Evolutionary conservation across 2,797 vertebrate genomes (phyloP).

Genomic region (Cirrhinus mrigala): DNA sequence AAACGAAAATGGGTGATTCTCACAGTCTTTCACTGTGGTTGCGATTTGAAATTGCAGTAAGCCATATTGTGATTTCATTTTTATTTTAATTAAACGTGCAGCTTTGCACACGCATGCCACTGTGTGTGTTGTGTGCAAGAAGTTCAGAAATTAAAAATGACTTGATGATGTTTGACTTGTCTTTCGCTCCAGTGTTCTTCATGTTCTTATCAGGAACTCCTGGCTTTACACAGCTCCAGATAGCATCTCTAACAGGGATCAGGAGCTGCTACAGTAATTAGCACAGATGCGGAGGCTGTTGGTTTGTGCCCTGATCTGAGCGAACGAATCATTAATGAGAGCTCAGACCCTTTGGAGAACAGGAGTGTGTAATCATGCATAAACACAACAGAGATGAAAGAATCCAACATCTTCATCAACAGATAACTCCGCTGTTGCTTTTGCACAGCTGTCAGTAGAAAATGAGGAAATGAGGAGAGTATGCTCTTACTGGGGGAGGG

Average conservation of each 20-base stretch:
- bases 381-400: conserved; percentile 30
- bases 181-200: neutral
- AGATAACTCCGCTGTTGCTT: conserved; percentile 28
- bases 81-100: neutral
- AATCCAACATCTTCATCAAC: conserved; percentile 28
- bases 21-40: neutral
- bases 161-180: neutral
- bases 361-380: conserved; percentile 26
- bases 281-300: conserved; percentile 29
- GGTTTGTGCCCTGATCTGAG: neutral
- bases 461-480: conserved; percentile 6
- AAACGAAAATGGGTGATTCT: neutral
- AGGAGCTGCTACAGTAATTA: conserved; percentile 19
- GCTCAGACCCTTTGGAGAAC: conserved; percentile 10
- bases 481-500: neutral
- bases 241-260: conserved; percentile 11
- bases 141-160: neutral
- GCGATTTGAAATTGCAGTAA: neutral
- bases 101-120: neutral
- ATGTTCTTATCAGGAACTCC: conserved; percentile 7
- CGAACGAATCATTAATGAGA: conserved; percentile 30
- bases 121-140: neutral
- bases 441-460: conserved; percentile 12
- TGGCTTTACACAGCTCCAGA: conserved; percentile 1
- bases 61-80: neutral